phyloP scores from a whole-genome alignment of 2,797 vertebrate genomes.

The Gephyroberyx darwinii region DNA sequence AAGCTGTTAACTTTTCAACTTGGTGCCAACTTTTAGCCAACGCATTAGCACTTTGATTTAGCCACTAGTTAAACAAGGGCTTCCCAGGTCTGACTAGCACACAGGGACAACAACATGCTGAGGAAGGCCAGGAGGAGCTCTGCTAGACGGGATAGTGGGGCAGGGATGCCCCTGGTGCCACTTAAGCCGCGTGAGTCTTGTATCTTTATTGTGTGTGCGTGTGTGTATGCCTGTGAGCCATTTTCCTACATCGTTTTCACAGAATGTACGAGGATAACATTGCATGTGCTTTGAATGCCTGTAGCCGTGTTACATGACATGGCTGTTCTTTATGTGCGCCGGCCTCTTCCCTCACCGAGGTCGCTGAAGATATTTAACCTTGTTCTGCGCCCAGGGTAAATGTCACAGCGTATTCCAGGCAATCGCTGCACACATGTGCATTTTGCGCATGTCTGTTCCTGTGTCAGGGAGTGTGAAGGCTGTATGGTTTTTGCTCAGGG shows the following conservation, averaged over 20 bases:
- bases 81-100: slow-evolving; percentile 5
- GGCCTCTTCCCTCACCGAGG: slow-evolving; percentile 10
- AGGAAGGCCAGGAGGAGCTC: slow-evolving; percentile 60
- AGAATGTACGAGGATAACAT: slow-evolving; percentile 7
- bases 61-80: slow-evolving; percentile 40
- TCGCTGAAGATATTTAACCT: slow-evolving; percentile 2
- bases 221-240: not conserved
- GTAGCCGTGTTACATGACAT: not conserved
- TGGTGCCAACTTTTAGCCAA: slow-evolving; percentile 15
- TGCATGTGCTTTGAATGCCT: not conserved
- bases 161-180: slow-evolving; percentile 67
- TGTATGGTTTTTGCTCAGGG: slow-evolving; percentile 7
- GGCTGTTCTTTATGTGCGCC: not conserved
- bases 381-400: slow-evolving; percentile 5
- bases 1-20: slow-evolving; percentile 55
- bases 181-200: slow-evolving; percentile 71
- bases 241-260: not conserved
- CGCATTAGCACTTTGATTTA: slow-evolving; percentile 31
- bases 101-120: slow-evolving; percentile 54
- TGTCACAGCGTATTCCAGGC: not conserved
- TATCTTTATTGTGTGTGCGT: slow-evolving; percentile 17
- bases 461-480: not conserved
- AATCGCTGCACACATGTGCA: not conserved
- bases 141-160: slow-evolving; percentile 63
- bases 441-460: not conserved